phyloP scores from a whole-genome alignment of 1,140 invertebrate species.

The Lordiphosa clarofinis region DNA sequence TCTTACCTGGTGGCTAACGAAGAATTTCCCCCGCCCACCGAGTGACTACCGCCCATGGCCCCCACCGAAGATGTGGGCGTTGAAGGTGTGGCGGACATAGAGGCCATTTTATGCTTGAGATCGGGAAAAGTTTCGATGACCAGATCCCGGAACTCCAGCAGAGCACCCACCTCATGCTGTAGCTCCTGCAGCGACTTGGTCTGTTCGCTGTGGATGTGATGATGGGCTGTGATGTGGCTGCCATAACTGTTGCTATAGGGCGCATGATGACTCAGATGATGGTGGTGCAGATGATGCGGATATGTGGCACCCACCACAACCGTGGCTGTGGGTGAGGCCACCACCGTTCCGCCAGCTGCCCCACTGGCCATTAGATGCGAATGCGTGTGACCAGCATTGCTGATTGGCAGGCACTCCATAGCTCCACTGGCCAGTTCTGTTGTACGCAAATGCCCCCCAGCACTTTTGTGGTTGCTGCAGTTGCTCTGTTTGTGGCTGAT shows the following conservation, averaged over 20 bases:
- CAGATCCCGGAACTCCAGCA: conserved; percentile 93
- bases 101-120: conserved; percentile 88
- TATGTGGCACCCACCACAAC: conserved; percentile 67
- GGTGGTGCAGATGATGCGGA: conserved; percentile 67
- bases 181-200: conserved; percentile 84
- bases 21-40: conserved; percentile 43
- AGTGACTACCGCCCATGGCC: conserved; percentile 78
- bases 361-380: conserved; percentile 52
- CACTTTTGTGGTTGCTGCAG: conserved; percentile 18
- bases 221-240: conserved; percentile 51
- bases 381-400: conserved; percentile 45
- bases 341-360: conserved; percentile 17
- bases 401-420: conserved; percentile 74
- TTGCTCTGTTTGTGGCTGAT: conserved; percentile 37
- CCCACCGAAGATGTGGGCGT: conserved; percentile 66
- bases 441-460: conserved; percentile 22
- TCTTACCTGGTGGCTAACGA: conserved; percentile 9
- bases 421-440: conserved; percentile 50
- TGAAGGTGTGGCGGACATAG: conserved; percentile 78
- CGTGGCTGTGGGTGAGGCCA: conserved; percentile 54
- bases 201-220: conserved; percentile 78
- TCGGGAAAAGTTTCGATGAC: conserved; percentile 95
- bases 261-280: conserved; percentile 63
- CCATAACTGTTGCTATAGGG: conserved; percentile 69
- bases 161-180: conserved; percentile 93